Percentiles rank a stretch among this genome's conserved stretches.
phyloP scores from a whole-genome alignment of 2,113 vertebrate species.

The Catharus fuscescens region DNA sequence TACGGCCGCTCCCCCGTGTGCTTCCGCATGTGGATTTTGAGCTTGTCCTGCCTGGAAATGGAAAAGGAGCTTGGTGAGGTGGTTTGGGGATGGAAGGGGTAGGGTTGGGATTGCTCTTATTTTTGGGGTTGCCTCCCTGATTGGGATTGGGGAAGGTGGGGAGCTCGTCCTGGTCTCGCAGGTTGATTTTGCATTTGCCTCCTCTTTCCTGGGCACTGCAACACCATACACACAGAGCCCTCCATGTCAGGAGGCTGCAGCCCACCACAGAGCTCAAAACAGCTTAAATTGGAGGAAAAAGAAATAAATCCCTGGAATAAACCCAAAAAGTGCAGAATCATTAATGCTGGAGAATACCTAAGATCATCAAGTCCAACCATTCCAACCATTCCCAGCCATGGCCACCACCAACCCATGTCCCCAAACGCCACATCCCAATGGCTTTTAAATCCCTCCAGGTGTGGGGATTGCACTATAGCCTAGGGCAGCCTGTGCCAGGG shows the following conservation, averaged over 20 bases:
- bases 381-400: too few species aligned
- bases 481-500: background rate
- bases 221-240: background rate
- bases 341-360: background rate
- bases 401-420: background rate
- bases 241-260: background rate
- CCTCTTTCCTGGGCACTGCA: accelerated
- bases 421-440: accelerated
- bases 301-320: background rate
- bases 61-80: accelerated
- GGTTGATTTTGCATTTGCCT: accelerated
- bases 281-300: background rate
- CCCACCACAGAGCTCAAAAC: background rate
- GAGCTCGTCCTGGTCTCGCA: background rate
- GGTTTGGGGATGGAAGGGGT: accelerated
- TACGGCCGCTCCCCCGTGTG: constrained; percentile 97
- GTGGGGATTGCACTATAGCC: background rate
- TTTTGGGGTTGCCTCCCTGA: background rate
- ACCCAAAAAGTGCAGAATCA: accelerated
- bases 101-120: background rate
- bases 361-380: background rate
- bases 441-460: background rate
- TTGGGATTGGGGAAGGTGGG: background rate
- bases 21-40: constrained; percentile 99
- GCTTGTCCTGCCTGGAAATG: constrained; percentile 91